Evolutionary conservation across 2,113 vertebrate genomes (phyloP), one percentile per base, ranked within the genome.

Genomic region (Pterocles gutturalis): DNA sequence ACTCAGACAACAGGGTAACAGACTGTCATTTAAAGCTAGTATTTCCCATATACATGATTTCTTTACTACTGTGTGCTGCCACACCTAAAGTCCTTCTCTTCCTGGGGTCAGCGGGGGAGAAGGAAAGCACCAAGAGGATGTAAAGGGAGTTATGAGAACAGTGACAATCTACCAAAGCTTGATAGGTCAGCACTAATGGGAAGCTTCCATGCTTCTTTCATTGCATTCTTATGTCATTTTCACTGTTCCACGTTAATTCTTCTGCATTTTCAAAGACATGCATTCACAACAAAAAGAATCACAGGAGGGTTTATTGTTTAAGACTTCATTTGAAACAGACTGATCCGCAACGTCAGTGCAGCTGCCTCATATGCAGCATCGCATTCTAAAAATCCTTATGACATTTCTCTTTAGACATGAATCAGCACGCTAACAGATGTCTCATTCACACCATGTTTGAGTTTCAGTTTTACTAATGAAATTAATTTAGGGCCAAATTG

Each of bases 371-470:
- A 94, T 43, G 91, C 90, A 89, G 96, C 78, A 76, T 2, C 22
- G 49, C 93, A 94, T 91, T 92, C 95, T 85, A 91, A 96, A 97
- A 96, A 96, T 87, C 94, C 95, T 96, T 92, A 89, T 91, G 97
- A 96, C 95, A 97, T 95, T 96, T 97, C 93, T 96, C 93, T 91
- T 95, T 89, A 96, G 95, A 97, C 83, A 73, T 93, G 97, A 97
- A 94, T 95, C 96, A 96, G 96, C 96, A 97, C 89, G 95, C 81
- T 91, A 97, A 79, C 97, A 97, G 97, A 97, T 97, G 96, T 97
- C 96, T 97, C 96, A 96, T 97, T 97, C 96, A 97, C 97, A 97
- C 93, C 93, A 97, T 95, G 95, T 96, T 96, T 94, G 96, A 97
- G 61, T 96, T 97, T 93, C 91, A 95, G 91, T 95, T 96, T 83